Conservation (phyloP, 2,797 vertebrate genomes). For the Phataginus tricuspis region DNA sequence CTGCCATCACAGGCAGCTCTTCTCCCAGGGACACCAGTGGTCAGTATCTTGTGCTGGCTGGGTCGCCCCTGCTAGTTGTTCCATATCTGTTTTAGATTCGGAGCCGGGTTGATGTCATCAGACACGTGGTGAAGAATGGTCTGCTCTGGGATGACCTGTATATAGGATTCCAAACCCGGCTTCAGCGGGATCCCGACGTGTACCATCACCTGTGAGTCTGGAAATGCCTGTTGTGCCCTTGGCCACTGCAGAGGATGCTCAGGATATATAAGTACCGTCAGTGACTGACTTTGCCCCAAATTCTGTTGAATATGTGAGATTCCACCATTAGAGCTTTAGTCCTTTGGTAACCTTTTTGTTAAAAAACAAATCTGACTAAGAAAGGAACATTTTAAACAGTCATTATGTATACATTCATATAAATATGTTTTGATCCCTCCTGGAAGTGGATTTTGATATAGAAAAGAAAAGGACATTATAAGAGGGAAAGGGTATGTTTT, state of each 20-base stretch:
- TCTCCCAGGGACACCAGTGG: fast-evolving
- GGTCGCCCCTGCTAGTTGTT: background rate
- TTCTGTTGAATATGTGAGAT: background rate
- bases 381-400: background rate
- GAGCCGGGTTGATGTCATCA: constrained; percentile 88
- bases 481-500: background rate
- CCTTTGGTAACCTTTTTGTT: background rate
- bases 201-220: constrained; percentile 89
- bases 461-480: background rate
- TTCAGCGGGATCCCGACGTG: constrained; percentile 88
- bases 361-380: background rate
- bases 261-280: background rate
- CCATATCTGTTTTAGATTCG: constrained; percentile 81
- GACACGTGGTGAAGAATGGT: constrained; percentile 87
- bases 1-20: background rate
- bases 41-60: background rate
- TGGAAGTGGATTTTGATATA: background rate
- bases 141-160: constrained; percentile 90
- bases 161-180: constrained; percentile 91
- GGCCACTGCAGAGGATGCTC: fast-evolving
- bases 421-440: background rate
- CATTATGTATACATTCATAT: background rate
- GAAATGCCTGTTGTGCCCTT: fast-evolving
- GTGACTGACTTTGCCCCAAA: background rate
- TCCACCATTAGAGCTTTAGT: background rate